phyloP scores from a whole-genome alignment of 2,113 vertebrate species.

The Phrynosoma blainvillii region DNA sequence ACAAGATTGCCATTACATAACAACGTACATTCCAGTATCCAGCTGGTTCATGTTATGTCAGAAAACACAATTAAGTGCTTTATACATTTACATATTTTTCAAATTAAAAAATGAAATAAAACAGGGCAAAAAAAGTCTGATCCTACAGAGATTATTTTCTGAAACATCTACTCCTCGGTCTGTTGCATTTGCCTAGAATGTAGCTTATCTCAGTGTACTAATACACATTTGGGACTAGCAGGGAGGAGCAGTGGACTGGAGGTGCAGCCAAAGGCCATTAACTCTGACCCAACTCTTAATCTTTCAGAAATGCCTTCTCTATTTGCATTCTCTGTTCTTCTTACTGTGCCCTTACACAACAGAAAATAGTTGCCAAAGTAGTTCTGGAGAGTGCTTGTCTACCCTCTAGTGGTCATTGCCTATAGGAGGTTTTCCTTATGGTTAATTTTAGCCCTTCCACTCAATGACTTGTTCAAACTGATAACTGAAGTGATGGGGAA shows the following conservation, averaged over 20 bases:
- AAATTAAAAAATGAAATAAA: slow-evolving; percentile 33
- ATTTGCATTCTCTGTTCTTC: not conserved
- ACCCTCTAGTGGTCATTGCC: not conserved
- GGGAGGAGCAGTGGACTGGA: not conserved
- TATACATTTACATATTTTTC: slow-evolving; percentile 39
- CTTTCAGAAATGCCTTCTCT: not conserved
- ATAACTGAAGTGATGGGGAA: not conserved
- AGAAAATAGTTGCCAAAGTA: not conserved
- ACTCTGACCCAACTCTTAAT: not conserved
- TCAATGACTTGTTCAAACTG: not conserved
- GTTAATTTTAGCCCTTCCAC: not conserved
- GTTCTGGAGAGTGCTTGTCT: not conserved
- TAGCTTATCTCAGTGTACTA: not conserved
- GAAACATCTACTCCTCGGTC: slow-evolving; percentile 22
- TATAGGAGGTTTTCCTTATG: not conserved
- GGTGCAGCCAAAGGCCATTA: not conserved
- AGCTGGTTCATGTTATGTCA: slow-evolving; percentile 36
- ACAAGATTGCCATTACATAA: not conserved
- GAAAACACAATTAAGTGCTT: slow-evolving; percentile 33
- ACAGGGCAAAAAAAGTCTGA: slow-evolving; percentile 24
- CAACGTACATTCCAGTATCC: slow-evolving; percentile 10
- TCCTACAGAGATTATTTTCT: no score
- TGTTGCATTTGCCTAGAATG: not conserved
- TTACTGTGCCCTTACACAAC: not conserved
- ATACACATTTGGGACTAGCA: no score